Evolutionary conservation across 2,113 vertebrate genomes (phyloP), one percentile per base, ranked within the genome.

Genomic region (Oxyura jamaicensis): DNA sequence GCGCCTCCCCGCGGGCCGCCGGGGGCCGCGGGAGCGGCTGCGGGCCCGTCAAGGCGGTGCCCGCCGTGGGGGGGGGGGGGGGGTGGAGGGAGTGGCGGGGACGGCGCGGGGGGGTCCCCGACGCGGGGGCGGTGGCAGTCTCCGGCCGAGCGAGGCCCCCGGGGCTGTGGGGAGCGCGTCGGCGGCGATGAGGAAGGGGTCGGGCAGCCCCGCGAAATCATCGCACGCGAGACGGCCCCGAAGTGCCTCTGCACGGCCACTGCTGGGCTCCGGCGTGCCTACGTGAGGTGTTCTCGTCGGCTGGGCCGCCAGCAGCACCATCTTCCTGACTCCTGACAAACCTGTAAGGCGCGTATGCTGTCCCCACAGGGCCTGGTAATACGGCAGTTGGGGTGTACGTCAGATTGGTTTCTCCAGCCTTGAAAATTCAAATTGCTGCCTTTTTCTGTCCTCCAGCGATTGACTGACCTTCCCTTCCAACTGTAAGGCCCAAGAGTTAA

Each of bases 401-500:
- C 10, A 1, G 7, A 6, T 35, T 75, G 59, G 13, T 39, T 75
- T 13, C 63, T 36, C n/a, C 44, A 8, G 28, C 11, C 18, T 55
- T 3, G 48, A 68, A 28, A 67, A 15, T 1, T 18, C 31, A 2
- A 7, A 33, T 13, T 3, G 10, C 67, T 83, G 83, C 39, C 26
- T 14, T 19, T 10, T 19, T 36, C 50, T 1, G 59, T 8, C 78
- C 71, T 72, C 56, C 84, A 13, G 71, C 65, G 0, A 4, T 5
- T 11, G 8, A 2, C 59, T 10, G 80, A 52, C 53, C 83, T 77
- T 78, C 44, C 63, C 50, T 66, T 25, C 1, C 1, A 44, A 1
- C 16, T 19, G 2, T 13, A 4, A 26, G 21, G 59, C 9, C 35
- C 44, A 2, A 0, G 3, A 23, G 26, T 44, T 55, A 2, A 13